A percentile compares a stretch with the other conserved stretches of the same genome.
phyloP scores from a whole-genome alignment of 2,113 vertebrate species.

The Abramis brama region DNA sequence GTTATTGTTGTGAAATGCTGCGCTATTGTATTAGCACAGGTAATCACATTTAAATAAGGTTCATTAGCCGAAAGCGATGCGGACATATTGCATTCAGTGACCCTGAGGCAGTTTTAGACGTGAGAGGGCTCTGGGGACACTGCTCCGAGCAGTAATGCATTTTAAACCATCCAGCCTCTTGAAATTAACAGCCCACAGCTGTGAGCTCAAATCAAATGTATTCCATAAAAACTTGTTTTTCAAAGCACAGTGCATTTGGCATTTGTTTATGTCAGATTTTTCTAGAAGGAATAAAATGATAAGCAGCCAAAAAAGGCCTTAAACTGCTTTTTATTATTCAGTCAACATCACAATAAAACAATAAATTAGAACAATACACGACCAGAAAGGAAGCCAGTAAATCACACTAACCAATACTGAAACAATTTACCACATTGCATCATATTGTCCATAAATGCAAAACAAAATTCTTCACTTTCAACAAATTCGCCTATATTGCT shows the following conservation, averaged over 20 bases:
- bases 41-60: slow-evolving; percentile 56
- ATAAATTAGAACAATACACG: no score
- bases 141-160: slow-evolving; percentile 45
- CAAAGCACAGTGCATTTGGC: slow-evolving; percentile 18
- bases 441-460: background rate
- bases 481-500: background rate
- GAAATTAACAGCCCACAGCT: slow-evolving; percentile 51
- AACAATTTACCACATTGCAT: background rate
- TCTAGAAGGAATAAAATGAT: background rate
- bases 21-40: slow-evolving; percentile 36
- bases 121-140: slow-evolving; percentile 36
- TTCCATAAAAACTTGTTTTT: slow-evolving; percentile 56
- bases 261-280: slow-evolving; percentile 18
- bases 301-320: background rate
- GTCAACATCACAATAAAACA: background rate
- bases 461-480: background rate
- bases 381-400: no score
- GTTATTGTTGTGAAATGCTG: slow-evolving; percentile 31
- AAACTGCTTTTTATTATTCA: background rate
- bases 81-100: slow-evolving; percentile 50
- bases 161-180: slow-evolving; percentile 44
- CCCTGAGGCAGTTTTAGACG: slow-evolving; percentile 42
- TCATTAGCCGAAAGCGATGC: slow-evolving; percentile 49
- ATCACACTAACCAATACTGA: background rate
- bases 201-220: slow-evolving; percentile 36